Conservation (phyloP, 2,888 invertebrate genomes). For the Amphiduros pacificus region DNA sequence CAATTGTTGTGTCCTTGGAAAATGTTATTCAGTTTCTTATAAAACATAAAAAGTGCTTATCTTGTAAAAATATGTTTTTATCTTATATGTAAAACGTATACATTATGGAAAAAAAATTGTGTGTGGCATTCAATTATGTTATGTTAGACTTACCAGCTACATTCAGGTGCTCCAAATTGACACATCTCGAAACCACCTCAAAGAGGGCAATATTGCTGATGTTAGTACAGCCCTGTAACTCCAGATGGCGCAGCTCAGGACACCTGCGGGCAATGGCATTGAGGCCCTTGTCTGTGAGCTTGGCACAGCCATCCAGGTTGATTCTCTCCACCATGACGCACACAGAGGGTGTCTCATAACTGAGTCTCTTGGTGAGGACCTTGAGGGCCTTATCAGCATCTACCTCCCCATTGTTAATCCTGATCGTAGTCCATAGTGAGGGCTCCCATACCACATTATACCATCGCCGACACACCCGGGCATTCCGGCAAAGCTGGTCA, state of each 20-base stretch:
- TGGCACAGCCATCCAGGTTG: slow-evolving; percentile 70
- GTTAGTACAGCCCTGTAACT: slow-evolving; percentile 74
- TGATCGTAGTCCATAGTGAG: slow-evolving; percentile 72
- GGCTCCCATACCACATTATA: slow-evolving; percentile 80
- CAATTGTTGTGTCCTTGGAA: no score
- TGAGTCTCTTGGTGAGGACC: slow-evolving; percentile 67
- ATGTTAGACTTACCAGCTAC: slow-evolving; percentile 65
- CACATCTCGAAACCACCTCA: slow-evolving; percentile 78
- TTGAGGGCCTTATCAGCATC: slow-evolving; percentile 70
- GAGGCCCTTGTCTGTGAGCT: slow-evolving; percentile 78
- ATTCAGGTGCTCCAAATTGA: slow-evolving; percentile 81
- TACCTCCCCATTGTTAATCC: slow-evolving; percentile 64
- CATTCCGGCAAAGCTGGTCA: slow-evolving; percentile 72
- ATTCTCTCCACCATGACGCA: slow-evolving; percentile 72
- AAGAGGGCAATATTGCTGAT: slow-evolving; percentile 78
- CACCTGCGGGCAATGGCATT: slow-evolving; percentile 77
- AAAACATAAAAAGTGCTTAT: no score
- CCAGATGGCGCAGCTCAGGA: slow-evolving; percentile 79
- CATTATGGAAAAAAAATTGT: no score
- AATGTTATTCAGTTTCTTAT: no score
- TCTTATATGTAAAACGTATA: no score
- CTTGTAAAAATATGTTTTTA: no score
- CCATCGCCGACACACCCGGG: slow-evolving; percentile 75
- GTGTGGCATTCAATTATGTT: no score
- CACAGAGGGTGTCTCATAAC: slow-evolving; percentile 70